Evolutionary conservation across 2,797 vertebrate genomes (phyloP).

Genomic region (Tauraco hartlaubi): DNA sequence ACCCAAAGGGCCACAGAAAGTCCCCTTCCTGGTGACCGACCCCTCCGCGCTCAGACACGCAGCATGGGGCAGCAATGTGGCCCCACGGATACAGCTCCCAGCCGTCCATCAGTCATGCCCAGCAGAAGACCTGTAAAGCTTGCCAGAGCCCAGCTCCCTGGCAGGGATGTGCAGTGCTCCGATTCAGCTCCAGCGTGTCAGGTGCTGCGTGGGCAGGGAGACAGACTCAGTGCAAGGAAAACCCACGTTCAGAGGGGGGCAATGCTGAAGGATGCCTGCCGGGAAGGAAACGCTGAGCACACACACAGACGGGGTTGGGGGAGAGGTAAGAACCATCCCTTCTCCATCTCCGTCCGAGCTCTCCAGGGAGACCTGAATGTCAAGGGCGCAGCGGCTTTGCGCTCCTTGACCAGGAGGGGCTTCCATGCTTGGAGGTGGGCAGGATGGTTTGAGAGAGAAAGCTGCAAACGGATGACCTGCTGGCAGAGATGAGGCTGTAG

Average conservation of each 20-base stretch:
- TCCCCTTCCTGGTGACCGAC: not conserved
- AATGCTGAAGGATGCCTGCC: not conserved
- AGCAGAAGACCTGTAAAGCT: not conserved
- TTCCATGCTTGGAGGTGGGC: not conserved
- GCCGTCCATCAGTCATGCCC: fast-evolving
- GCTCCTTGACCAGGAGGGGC: not conserved
- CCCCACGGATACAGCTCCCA: not conserved
- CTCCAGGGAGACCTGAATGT: not conserved
- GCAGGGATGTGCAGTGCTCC: not conserved
- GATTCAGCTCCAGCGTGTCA: not conserved
- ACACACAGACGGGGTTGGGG: not conserved
- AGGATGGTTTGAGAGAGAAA: not conserved
- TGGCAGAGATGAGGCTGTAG: not conserved
- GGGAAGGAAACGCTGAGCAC: not conserved
- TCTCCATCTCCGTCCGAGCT: not conserved
- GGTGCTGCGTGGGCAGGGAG: slow-evolving; percentile 47
- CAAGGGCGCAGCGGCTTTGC: not conserved
- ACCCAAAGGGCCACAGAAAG: not conserved
- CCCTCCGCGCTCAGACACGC: fast-evolving
- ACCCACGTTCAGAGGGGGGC: not conserved
- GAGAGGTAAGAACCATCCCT: not conserved
- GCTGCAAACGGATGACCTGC: not conserved
- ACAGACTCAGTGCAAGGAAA: slow-evolving; percentile 5
- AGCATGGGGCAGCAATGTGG: fast-evolving
- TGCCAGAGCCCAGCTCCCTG: not conserved